Conservation (phyloP, 2,797 vertebrate species). For the Phrynocephalus guinanensis region DNA sequence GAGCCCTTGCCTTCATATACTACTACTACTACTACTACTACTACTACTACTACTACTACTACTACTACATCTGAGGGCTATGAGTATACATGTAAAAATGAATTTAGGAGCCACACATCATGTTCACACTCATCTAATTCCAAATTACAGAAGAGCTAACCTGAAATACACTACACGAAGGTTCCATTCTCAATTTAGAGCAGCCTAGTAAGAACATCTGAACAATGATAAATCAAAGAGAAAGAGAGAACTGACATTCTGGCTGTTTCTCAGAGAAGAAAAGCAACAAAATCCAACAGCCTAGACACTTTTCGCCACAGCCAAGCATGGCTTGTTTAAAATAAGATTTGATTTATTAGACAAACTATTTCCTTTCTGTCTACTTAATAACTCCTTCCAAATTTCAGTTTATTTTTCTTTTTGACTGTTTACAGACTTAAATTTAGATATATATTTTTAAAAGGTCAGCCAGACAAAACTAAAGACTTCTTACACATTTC, state of each 20-base stretch:
- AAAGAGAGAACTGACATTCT: conserved; percentile 55
- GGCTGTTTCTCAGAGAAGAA: conserved; percentile 52
- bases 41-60: too few relatives aligned
- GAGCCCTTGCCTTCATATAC: too few relatives aligned
- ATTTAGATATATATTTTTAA: conserved; percentile 20
- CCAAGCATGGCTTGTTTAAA: conserved; percentile 62
- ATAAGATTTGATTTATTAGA: conserved; percentile 56
- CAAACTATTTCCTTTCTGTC: conserved; percentile 55
- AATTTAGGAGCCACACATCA: not conserved
- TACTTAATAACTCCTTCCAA: conserved; percentile 53
- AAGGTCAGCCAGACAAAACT: conserved; percentile 13
- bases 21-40: too few relatives aligned
- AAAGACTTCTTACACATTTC: conserved; percentile 9
- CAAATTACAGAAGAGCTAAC: conserved; percentile 41
- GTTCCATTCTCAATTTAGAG: conserved; percentile 29
- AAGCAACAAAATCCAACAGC: conserved; percentile 57
- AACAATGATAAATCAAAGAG: conserved; percentile 57
- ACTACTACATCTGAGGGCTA: too few relatives aligned
- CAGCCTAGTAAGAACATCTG: conserved; percentile 41
- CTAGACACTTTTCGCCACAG: conserved; percentile 58
- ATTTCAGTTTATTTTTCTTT: conserved; percentile 49
- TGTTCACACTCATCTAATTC: not conserved
- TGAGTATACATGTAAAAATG: too few relatives aligned
- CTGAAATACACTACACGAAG: conserved; percentile 35
- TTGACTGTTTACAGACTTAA: conserved; percentile 20